Conservation (phyloP, 2,797 vertebrate genomes). For the Enteromius argenteus region DNA sequence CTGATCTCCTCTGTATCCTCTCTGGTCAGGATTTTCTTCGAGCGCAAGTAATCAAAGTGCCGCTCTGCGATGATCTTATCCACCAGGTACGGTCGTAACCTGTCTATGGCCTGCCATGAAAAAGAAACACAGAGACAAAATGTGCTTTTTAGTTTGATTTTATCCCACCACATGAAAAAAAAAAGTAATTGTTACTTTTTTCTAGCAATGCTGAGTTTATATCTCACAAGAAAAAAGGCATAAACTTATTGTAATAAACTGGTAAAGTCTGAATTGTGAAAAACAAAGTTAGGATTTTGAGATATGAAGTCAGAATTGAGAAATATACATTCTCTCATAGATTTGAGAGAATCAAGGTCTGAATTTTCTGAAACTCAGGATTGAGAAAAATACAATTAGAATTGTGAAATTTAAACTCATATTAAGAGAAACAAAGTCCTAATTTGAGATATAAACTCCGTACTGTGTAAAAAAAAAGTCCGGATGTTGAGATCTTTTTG, state of each 20-base stretch:
- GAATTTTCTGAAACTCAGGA: not conserved
- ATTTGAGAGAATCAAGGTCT: not conserved
- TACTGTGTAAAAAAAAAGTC: no score
- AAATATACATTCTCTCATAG: no score
- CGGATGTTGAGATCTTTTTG: no score
- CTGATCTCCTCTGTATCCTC: constrained; percentile 95
- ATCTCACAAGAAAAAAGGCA: not conserved
- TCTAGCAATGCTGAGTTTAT: not conserved
- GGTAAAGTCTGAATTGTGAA: not conserved
- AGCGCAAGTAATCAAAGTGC: constrained; percentile 94
- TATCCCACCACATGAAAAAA: not conserved
- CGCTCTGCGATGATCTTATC: constrained; percentile 93
- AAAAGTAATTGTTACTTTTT: not conserved
- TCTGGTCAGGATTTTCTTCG: constrained; percentile 90
- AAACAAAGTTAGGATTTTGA: not conserved
- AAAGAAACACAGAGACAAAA: not conserved
- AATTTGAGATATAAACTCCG: no score
- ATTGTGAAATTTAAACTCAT: no score
- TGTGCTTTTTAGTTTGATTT: not conserved
- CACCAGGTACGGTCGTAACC: constrained; percentile 89
- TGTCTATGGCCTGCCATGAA: constrained; percentile 85
- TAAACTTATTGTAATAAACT: not conserved
- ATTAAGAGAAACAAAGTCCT: no score
- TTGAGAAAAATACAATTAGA: no score
- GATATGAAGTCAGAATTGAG: not conserved